Percentiles rank a stretch among this genome's conserved stretches.
Evolutionary conservation across 2,797 vertebrate genomes (phyloP).

Genomic region (Buphagus erythrorhynchus): DNA sequence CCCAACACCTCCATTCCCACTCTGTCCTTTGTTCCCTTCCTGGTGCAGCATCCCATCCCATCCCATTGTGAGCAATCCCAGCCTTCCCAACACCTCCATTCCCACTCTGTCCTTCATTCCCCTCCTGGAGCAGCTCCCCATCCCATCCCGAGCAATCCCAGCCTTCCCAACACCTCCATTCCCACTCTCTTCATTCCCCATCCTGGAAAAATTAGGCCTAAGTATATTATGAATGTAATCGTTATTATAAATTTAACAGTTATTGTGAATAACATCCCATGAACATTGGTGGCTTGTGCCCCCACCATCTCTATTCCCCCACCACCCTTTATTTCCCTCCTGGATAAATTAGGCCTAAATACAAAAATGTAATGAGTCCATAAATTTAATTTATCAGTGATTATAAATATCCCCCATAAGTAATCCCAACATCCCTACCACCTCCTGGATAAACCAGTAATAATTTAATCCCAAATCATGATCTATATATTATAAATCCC

Average conservation of each 20-base stretch:
- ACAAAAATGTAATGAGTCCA: neutral
- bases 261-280: accelerated
- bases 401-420: neutral
- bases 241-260: neutral
- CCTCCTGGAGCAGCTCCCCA: too few species aligned
- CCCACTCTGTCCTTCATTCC: too few species aligned
- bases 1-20: too few species aligned
- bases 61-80: too few species aligned
- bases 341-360: neutral
- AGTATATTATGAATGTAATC: neutral
- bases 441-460: neutral
- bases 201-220: neutral
- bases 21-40: too few species aligned
- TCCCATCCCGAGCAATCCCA: too few species aligned
- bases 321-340: neutral
- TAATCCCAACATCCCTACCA: neutral
- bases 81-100: too few species aligned
- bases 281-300: neutral
- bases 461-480: neutral
- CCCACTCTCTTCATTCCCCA: accelerated
- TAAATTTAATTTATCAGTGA: neutral
- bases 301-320: accelerated
- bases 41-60: too few species aligned
- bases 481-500: neutral
- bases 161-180: neutral